Evolutionary conservation across 2,797 vertebrate species (phyloP), one percentile per base, ranked within the genome.

Genomic region (Arrhamphus sclerolepis): DNA sequence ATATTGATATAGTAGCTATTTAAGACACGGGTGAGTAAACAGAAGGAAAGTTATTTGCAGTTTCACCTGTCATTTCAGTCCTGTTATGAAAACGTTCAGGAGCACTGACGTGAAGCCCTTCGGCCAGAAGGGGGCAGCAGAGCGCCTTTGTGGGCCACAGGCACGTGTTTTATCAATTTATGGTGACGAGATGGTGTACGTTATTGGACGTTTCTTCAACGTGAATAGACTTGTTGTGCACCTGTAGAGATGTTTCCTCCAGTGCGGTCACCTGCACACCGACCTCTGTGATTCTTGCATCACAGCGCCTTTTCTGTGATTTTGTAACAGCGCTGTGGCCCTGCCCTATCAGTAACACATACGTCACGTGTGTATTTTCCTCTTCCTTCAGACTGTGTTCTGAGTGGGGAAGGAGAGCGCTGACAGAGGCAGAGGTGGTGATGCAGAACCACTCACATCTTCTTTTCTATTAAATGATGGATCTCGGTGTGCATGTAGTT

Each of bases 91-190:
- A 26, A 13, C 8, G 31, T 34, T 10, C 31, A 10, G 8, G 31
- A 11, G 31, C 31, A 2, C 6, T 34, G 31, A 11, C 31, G 13
- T 11, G 31, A 34, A 10, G 31, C 31, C 10, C 31, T 34, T 34
- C 6, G 21, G 20, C 10, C 71, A 74, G 47, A 29, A 80, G 78
- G 22, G 56, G 72, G 70, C 70, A 57, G 65, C 76, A 80, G 52
- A 75, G 64, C 7, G 54, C 40, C n/a, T 44, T 3, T 18, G 21
- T 17, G 31, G 13, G 6, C 26, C 40, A 28, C 0, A 19, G 1
- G 4, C 43, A 7, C 1, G 7, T 58, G 19, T 46, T 22, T 34
- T 7, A 3, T n/a, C 2, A 4, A 39, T 29, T 2, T 18, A 4
- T 21, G 13, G 8, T 41, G 48, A 6, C n/a, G 26, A 44, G 50